Percentiles rank a stretch among this genome's conserved stretches.
phyloP scores from a whole-genome alignment of 2,113 vertebrate species.

The Vimba vimba region DNA sequence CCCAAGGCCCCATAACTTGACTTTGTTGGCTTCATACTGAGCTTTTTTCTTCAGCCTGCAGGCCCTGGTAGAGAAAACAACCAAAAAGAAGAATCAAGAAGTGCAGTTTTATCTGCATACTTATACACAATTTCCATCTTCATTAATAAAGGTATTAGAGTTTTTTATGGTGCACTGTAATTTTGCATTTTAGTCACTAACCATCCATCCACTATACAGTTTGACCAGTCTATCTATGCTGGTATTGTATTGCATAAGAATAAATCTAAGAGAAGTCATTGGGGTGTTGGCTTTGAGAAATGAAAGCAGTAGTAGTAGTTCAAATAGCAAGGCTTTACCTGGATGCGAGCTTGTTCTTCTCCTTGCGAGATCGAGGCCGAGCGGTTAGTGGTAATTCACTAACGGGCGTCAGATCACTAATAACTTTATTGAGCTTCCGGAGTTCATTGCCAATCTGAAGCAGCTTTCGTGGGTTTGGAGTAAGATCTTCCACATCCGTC shows the following conservation, averaged over 20 bases:
- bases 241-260: neutral
- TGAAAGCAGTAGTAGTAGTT: neutral
- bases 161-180: neutral
- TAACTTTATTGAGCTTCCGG: constrained; percentile 96
- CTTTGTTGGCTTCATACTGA: constrained; percentile 99
- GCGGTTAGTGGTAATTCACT: constrained; percentile 96
- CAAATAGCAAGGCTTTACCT: constrained; percentile 75
- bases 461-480: constrained; percentile 95
- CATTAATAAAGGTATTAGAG: too few relatives aligned
- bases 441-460: constrained; percentile 96
- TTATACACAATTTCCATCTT: too few relatives aligned
- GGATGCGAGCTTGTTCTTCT: constrained; percentile 98
- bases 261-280: neutral
- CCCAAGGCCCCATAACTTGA: constrained; percentile 98
- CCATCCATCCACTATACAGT: neutral
- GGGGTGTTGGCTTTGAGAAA: neutral
- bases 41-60: constrained; percentile 99
- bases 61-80: constrained; percentile 77
- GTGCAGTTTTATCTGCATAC: too few relatives aligned
- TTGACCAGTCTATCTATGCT: neutral
- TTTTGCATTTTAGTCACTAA: neutral
- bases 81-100: neutral
- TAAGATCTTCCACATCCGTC: constrained; percentile 96
- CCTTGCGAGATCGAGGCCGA: constrained; percentile 93
- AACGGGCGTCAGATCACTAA: constrained; percentile 96